A percentile compares a stretch with the other conserved stretches of the same genome.
Evolutionary conservation across 2,888 invertebrate genomes (phyloP).

Genomic region (Erannis defoliaria): DNA sequence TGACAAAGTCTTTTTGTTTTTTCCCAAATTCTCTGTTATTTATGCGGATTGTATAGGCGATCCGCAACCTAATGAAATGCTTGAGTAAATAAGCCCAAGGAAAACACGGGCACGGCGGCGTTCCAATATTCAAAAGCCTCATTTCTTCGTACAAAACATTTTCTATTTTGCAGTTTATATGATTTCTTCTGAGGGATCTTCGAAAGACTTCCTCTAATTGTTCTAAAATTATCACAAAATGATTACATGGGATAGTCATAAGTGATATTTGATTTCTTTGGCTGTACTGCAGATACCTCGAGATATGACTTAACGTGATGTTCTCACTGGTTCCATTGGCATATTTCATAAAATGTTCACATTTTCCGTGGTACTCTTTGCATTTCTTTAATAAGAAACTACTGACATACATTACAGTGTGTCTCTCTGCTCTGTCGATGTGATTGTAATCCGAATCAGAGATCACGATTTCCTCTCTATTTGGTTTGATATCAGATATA

Average conservation of each 20-base stretch:
- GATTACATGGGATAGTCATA: slow-evolving; percentile 11
- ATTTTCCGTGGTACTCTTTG: slow-evolving; percentile 12
- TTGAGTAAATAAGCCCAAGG: slow-evolving; percentile 14
- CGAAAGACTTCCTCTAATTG: slow-evolving; percentile 14
- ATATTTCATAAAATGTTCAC: slow-evolving; percentile 14
- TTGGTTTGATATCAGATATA: background rate
- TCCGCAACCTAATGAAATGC: slow-evolving; percentile 19
- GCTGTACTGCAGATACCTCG: slow-evolving; percentile 21
- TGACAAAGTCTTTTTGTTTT: slow-evolving; percentile 9
- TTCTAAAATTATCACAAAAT: slow-evolving; percentile 24
- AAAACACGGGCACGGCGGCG: slow-evolving; percentile 23
- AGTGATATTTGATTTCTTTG: slow-evolving; percentile 13
- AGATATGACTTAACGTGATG: slow-evolving; percentile 7
- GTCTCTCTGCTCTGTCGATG: slow-evolving; percentile 17
- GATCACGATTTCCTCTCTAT: background rate
- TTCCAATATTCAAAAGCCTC: background rate
- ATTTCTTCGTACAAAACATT: background rate
- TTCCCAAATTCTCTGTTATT: slow-evolving; percentile 19
- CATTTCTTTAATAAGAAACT: slow-evolving; percentile 26
- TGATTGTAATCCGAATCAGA: slow-evolving; percentile 2
- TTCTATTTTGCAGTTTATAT: slow-evolving; percentile 13
- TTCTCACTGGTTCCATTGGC: background rate
- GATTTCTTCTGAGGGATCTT: background rate
- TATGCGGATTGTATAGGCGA: slow-evolving; percentile 16
- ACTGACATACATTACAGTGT: slow-evolving; percentile 19